Evolutionary conservation across 2,888 invertebrate genomes (phyloP).

Genomic region (Polylopha cassiicola): DNA sequence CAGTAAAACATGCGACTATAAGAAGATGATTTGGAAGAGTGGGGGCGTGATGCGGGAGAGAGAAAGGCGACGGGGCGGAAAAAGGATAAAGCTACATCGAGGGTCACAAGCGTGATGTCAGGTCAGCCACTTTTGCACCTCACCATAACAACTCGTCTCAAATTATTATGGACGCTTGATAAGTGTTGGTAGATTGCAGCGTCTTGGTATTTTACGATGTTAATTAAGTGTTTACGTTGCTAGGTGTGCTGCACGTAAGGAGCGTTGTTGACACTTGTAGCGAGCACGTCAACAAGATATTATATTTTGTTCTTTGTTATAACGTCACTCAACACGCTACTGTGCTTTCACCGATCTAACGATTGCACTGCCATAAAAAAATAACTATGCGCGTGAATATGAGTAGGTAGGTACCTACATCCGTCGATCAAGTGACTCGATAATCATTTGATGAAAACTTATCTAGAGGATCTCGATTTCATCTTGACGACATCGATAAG

Average conservation of each 20-base stretch:
- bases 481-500: constrained; percentile 48
- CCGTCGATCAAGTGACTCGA: constrained; percentile 27
- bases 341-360: constrained; percentile 44
- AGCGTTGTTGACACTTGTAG: constrained; percentile 45
- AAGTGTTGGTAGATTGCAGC: constrained; percentile 73
- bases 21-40: constrained; percentile 71
- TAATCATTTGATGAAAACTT: constrained; percentile 20
- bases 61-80: constrained; percentile 48
- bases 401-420: constrained; percentile 30
- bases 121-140: constrained; percentile 79
- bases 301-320: constrained; percentile 46
- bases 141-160: constrained; percentile 78
- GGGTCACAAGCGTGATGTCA: constrained; percentile 79
- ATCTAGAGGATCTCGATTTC: constrained; percentile 34
- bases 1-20: constrained; percentile 71
- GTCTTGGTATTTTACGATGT: constrained; percentile 72
- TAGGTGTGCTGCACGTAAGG: constrained; percentile 33
- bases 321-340: constrained; percentile 45
- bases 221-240: constrained; percentile 72
- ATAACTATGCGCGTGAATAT: constrained; percentile 27
- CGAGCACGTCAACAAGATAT: constrained; percentile 29
- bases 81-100: constrained; percentile 47
- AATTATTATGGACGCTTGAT: constrained; percentile 78
- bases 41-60: constrained; percentile 73
- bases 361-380: constrained; percentile 41